A percentile compares a stretch with the other conserved stretches of the same genome.
Conservation (phyloP, 2,888 invertebrate genomes). For the Drosophila maculinotata region DNA sequence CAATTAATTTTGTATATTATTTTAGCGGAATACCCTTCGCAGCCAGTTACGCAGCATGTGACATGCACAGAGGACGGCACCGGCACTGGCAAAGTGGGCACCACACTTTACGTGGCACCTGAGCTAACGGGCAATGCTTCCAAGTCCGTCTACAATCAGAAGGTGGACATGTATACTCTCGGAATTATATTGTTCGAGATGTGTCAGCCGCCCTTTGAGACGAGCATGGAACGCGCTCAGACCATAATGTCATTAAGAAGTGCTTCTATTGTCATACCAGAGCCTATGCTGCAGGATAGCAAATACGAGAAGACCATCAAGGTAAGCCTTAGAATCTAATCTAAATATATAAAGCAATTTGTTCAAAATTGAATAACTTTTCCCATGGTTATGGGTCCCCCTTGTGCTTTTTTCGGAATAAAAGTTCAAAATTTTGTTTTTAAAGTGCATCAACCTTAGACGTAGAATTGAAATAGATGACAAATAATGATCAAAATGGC, state of each 20-base stretch:
- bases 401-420: no score
- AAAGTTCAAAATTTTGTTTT: no score
- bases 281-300: conserved; percentile 86
- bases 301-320: conserved; percentile 85
- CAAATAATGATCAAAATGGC: no score
- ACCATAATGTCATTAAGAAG: conserved; percentile 90
- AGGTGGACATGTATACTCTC: conserved; percentile 94
- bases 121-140: conserved; percentile 91
- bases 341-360: neutral
- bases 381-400: no score
- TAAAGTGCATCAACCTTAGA: no score
- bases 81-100: conserved; percentile 95
- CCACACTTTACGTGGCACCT: conserved; percentile 97
- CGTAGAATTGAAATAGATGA: no score
- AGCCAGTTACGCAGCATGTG: conserved; percentile 57
- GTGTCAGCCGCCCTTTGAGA: conserved; percentile 93
- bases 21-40: conserved; percentile 59
- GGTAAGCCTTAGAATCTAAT: conserved; percentile 84
- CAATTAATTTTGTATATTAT: neutral
- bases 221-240: conserved; percentile 95
- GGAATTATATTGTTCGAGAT: conserved; percentile 98
- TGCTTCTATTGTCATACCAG: conserved; percentile 90
- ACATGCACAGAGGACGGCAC: conserved; percentile 81
- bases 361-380: no score
- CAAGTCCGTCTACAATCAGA: conserved; percentile 93